Evolutionary conservation across 2,888 invertebrate genomes (phyloP).

Genomic region (Trypoxylon attenuatum): DNA sequence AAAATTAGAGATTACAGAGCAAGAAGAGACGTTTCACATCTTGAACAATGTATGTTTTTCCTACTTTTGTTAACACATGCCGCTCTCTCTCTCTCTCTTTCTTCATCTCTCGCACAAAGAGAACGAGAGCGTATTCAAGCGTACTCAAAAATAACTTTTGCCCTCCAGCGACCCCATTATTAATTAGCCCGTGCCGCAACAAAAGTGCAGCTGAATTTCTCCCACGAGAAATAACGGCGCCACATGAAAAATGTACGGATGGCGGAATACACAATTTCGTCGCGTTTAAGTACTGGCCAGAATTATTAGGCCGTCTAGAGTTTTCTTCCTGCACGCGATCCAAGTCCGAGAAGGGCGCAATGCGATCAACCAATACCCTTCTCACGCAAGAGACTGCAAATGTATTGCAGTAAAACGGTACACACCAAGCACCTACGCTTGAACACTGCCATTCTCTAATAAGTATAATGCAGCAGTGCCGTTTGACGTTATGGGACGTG

Average conservation of each 20-base stretch:
- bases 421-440: too few relatives aligned
- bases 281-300: not conserved
- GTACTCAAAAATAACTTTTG: conserved; percentile 22
- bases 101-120: conserved; percentile 4
- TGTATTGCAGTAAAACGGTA: too few relatives aligned
- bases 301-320: not conserved
- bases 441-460: too few relatives aligned
- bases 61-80: too few relatives aligned
- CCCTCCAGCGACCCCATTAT: conserved; percentile 26
- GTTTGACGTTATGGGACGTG: too few relatives aligned
- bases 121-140: conserved; percentile 6
- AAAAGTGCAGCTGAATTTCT: conserved; percentile 1
- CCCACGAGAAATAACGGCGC: not conserved
- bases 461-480: too few relatives aligned
- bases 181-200: conserved; percentile 18
- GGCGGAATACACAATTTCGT: not conserved
- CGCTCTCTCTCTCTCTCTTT: too few relatives aligned
- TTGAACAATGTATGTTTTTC: too few relatives aligned
- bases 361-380: not conserved
- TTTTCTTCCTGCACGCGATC: not conserved
- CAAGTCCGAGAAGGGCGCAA: not conserved
- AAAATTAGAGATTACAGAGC: too few relatives aligned
- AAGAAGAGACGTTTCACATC: too few relatives aligned
- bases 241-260: not conserved
- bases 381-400: not conserved